These are phyloP conservation scores for Budorcas taxicolor DNA, from an alignment of 2,113 vertebrate species.

Conservation along the genomic window DNA sequence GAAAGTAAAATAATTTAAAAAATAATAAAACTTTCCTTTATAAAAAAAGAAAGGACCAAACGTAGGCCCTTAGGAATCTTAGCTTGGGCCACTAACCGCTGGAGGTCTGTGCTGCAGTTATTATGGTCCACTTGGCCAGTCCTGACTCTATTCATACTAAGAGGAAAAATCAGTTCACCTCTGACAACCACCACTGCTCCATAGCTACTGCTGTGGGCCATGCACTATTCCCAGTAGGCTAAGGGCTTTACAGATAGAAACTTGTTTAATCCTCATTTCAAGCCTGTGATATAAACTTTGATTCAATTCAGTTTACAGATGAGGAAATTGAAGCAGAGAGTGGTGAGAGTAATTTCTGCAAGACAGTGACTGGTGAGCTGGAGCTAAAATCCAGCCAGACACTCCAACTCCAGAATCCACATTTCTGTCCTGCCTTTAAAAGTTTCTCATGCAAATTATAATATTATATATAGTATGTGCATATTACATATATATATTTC, in stretches of 20 bases:
- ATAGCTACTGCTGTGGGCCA: background rate
- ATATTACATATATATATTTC: background rate
- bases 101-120: no score
- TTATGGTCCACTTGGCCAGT: background rate
- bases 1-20: background rate
- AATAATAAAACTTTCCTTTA: background rate
- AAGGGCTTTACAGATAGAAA: background rate
- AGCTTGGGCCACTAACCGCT: background rate
- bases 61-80: background rate
- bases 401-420: background rate
- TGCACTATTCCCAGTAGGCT: background rate
- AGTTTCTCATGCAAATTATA: background rate
- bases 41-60: background rate
- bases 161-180: background rate
- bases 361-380: background rate
- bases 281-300: background rate
- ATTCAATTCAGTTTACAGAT: background rate
- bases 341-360: background rate
- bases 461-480: background rate
- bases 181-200: background rate
- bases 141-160: background rate
- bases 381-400: background rate
- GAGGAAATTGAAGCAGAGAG: background rate
- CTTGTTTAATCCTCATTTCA: background rate
- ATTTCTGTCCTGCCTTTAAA: background rate